These are phyloP conservation scores for Anthonomus grandis DNA, from an alignment of 1,140 invertebrate genomes.

Conservation along the genomic window DNA sequence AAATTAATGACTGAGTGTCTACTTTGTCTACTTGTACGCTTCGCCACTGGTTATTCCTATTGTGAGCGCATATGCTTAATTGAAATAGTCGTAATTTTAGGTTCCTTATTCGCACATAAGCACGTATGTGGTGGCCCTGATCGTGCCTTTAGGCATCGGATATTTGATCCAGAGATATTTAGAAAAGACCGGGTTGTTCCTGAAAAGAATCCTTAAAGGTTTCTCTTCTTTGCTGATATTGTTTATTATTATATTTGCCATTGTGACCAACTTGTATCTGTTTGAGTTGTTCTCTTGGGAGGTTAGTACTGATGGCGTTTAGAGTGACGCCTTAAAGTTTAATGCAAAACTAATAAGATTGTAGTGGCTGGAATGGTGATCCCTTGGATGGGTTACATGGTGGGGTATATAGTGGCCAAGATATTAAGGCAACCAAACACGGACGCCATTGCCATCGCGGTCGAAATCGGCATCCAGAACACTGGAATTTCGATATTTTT, in stretches of 20 bases:
- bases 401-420: conserved; percentile 62
- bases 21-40: too few relatives aligned
- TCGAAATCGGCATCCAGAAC: conserved; percentile 94
- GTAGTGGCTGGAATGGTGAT: conserved; percentile 77
- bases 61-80: too few relatives aligned
- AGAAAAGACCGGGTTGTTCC: conserved; percentile 62
- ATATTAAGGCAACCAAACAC: conserved; percentile 58
- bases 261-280: conserved; percentile 86
- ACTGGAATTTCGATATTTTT: conserved; percentile 91
- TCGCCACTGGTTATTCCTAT: too few relatives aligned
- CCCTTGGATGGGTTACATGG: conserved; percentile 82
- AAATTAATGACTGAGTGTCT: too few relatives aligned
- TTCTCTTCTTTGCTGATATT: conserved; percentile 79
- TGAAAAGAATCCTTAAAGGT: conserved; percentile 79
- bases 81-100: conserved; percentile 48
- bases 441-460: conserved; percentile 82
- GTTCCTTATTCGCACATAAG: conserved; percentile 83
- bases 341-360: conserved; percentile 59
- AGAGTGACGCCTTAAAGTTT: background rate
- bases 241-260: conserved; percentile 88
- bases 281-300: conserved; percentile 86
- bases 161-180: conserved; percentile 67
- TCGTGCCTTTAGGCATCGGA: conserved; percentile 81
- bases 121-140: conserved; percentile 67
- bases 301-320: conserved; percentile 54